Evolutionary conservation across 2,888 invertebrate genomes (phyloP).

Genomic region (Drosophila robusta): DNA sequence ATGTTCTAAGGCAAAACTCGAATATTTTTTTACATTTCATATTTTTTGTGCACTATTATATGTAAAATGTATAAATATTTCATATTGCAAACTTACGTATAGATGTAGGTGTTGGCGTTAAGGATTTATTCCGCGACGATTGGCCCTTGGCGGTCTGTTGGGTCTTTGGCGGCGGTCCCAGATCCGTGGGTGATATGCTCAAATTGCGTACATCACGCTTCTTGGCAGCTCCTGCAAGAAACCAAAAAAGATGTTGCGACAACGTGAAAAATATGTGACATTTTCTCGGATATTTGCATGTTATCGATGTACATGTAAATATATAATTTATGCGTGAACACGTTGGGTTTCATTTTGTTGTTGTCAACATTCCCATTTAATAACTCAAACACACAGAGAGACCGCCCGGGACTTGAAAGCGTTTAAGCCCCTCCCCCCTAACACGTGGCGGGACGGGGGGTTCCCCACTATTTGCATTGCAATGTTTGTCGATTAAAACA

Average conservation of each 20-base stretch:
- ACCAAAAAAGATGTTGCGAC: conserved; percentile 7
- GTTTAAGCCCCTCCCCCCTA: not conserved
- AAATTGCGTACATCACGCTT: conserved; percentile 85
- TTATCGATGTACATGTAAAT: conserved; percentile 38
- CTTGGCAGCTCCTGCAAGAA: conserved; percentile 84
- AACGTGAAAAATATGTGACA: conserved; percentile 15
- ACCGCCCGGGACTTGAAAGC: conserved; percentile 23
- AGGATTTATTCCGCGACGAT: conserved; percentile 80
- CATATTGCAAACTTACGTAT: conserved; percentile 80
- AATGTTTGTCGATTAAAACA: conserved; percentile 74
- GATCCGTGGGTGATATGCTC: conserved; percentile 85
- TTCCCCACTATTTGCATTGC: conserved; percentile 49
- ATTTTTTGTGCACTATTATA: too few relatives aligned
- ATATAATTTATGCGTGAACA: conserved; percentile 74
- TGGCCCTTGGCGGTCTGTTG: conserved; percentile 84
- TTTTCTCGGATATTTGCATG: conserved; percentile 23
- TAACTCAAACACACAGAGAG: conserved; percentile 5
- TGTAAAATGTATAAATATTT: too few relatives aligned
- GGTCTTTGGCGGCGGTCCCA: conserved; percentile 85
- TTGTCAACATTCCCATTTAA: conserved; percentile 9
- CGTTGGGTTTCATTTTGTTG: conserved; percentile 36
- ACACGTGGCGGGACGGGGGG: not conserved
- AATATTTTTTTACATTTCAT: too few relatives aligned
- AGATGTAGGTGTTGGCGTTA: conserved; percentile 72
- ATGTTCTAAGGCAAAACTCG: too few relatives aligned